These are phyloP conservation scores for Hemistola chrysoprasaria DNA, from an alignment of 2,888 invertebrate species.

Conservation along the genomic window DNA sequence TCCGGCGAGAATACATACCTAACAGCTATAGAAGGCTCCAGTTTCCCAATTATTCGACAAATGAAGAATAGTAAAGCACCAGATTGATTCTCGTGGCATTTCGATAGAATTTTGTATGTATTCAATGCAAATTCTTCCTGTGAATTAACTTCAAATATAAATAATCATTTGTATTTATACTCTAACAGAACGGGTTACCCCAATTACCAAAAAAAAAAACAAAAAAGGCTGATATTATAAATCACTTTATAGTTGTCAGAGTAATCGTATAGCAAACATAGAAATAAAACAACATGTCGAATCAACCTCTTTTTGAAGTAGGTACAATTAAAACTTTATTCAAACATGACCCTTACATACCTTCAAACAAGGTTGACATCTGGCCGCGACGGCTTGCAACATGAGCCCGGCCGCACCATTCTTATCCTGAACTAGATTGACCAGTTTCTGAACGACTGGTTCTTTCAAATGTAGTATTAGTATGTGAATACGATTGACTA, in stretches of 20 bases:
- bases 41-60: conserved; percentile 85
- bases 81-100: conserved; percentile 86
- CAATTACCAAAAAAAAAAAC: no score
- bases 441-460: conserved; percentile 78
- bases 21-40: conserved; percentile 76
- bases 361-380: conserved; percentile 80
- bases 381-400: conserved; percentile 86
- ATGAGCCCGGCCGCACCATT: conserved; percentile 86
- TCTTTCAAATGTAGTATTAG: conserved; percentile 85
- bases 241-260: no score
- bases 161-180: no score
- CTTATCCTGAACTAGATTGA: conserved; percentile 68
- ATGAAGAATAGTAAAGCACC: conserved; percentile 88
- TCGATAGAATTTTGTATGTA: conserved; percentile 85
- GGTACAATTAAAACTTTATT: no score
- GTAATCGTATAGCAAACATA: no score
- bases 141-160: conserved; percentile 30
- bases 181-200: no score
- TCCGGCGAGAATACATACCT: conserved; percentile 54
- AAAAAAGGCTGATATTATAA: no score
- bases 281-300: no score
- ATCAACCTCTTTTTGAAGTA: no score
- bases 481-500: conserved; percentile 87
- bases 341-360: background rate
- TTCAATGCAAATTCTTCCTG: conserved; percentile 86